phyloP scores from a whole-genome alignment of 2,888 invertebrate genomes.

The Drosophila lutescens region DNA sequence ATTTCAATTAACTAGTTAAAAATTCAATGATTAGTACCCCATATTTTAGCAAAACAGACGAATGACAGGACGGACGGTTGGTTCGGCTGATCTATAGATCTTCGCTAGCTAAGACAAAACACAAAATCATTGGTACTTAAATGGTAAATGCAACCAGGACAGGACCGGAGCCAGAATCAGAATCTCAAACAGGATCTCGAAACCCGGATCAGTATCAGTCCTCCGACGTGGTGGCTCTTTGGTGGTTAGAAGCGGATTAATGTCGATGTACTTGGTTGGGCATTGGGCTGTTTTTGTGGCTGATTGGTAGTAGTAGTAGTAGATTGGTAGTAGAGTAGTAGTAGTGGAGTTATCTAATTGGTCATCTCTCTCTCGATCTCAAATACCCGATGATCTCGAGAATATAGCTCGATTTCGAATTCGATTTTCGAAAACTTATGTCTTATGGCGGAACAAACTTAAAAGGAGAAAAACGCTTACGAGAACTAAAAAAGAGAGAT shows the following conservation, averaged over 20 bases:
- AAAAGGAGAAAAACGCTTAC: slow-evolving; percentile 65
- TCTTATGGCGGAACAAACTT: slow-evolving; percentile 65
- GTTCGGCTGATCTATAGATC: background rate
- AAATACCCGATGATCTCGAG: slow-evolving; percentile 29
- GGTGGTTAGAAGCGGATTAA: slow-evolving; percentile 48
- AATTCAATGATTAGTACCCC: slow-evolving; percentile 1
- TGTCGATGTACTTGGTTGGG: slow-evolving; percentile 53
- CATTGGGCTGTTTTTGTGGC: slow-evolving; percentile 47
- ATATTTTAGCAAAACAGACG: background rate
- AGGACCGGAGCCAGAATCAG: slow-evolving; percentile 30
- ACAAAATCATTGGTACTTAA: slow-evolving; percentile 38
- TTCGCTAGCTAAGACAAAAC: slow-evolving; percentile 28
- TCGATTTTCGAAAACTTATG: slow-evolving; percentile 17
- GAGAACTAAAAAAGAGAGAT: slow-evolving; percentile 71
- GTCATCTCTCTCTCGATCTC: slow-evolving; percentile 66
- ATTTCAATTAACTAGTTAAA: too few species aligned
- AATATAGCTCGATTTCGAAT: slow-evolving; percentile 32
- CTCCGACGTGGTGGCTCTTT: slow-evolving; percentile 26
- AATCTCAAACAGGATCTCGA: slow-evolving; percentile 19
- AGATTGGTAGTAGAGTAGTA: slow-evolving; percentile 32
- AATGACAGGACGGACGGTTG: slow-evolving; percentile 13
- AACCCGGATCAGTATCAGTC: slow-evolving; percentile 23
- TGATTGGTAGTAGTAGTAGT: slow-evolving; percentile 48
- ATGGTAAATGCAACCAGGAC: slow-evolving; percentile 39
- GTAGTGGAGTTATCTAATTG: slow-evolving; percentile 54